A percentile compares a stretch with the other conserved stretches of the same genome.
These are phyloP conservation scores for Cynaeus angustus DNA, from an alignment of 2,888 invertebrate genomes.

Conservation along the genomic window DNA sequence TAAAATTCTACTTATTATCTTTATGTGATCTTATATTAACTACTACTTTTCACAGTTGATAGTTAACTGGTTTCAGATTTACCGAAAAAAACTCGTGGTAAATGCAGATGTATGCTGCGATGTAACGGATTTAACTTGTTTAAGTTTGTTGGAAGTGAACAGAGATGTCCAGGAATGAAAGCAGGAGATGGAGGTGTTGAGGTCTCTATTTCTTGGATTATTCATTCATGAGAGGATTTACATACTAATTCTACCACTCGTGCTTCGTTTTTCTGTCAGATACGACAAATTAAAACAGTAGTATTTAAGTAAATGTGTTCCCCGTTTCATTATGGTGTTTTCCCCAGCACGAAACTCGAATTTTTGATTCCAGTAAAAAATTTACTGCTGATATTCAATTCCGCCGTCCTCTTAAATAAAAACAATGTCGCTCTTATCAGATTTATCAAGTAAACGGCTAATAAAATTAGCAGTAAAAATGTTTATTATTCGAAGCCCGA, in stretches of 20 bases:
- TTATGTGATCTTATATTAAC: constrained; percentile 44
- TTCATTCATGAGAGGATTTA: constrained; percentile 8
- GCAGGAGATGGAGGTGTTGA: constrained; percentile 15
- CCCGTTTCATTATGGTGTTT: too few relatives aligned
- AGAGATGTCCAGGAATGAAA: constrained; percentile 21
- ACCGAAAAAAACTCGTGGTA: constrained; percentile 23
- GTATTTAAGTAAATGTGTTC: too few relatives aligned
- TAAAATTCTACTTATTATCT: constrained; percentile 39
- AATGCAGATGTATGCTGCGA: constrained; percentile 23
- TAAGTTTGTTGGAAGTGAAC: constrained; percentile 14
- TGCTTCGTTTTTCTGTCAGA: neutral
- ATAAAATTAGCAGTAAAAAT: constrained; percentile 50
- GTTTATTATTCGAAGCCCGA: constrained; percentile 49
- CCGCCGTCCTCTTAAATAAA: too few relatives aligned
- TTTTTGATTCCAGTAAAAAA: too few relatives aligned
- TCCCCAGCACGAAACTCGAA: too few relatives aligned
- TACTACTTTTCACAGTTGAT: constrained; percentile 44
- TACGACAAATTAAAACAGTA: too few relatives aligned
- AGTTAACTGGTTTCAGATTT: constrained; percentile 36
- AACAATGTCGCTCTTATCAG: constrained; percentile 29
- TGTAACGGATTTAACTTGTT: constrained; percentile 23
- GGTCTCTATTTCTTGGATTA: constrained; percentile 10
- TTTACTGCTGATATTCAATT: constrained; percentile 13
- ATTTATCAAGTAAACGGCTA: constrained; percentile 33
- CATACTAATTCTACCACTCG: constrained; percentile 4